These are phyloP conservation scores for Sterrhoptilus dennistouni DNA, from an alignment of 2,113 vertebrate genomes.

Conservation along the genomic window DNA sequence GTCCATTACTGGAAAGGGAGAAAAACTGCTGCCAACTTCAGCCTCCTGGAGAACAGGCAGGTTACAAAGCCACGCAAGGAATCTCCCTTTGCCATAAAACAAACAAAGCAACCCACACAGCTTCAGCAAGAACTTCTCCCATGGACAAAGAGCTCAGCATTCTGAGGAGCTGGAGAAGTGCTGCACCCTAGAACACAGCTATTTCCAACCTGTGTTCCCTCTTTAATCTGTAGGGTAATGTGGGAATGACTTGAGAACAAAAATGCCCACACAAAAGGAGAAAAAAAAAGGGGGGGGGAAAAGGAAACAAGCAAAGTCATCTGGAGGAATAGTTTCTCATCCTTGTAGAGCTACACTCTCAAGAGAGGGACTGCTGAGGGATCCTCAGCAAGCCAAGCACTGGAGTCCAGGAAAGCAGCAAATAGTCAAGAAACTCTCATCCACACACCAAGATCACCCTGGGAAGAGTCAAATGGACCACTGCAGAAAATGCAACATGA, in stretches of 20 bases:
- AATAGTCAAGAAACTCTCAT: neutral
- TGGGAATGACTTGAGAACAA: neutral
- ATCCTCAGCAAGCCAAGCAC: neutral
- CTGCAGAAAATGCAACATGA: neutral
- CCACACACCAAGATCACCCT: neutral
- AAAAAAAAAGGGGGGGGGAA: accelerated
- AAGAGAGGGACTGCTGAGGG: neutral
- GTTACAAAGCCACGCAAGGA: neutral
- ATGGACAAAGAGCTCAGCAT: neutral
- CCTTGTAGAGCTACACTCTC: neutral
- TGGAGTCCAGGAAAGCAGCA: neutral
- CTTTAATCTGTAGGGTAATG: neutral
- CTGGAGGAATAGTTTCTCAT: neutral
- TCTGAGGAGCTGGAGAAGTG: neutral
- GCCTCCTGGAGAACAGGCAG: neutral
- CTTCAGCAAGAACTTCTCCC: neutral
- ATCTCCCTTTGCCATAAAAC: constrained; percentile 2
- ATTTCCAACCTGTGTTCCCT: neutral
- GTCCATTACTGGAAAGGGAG: constrained; percentile 39
- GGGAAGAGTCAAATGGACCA: neutral
- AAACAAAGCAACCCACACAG: neutral
- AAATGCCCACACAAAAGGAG: accelerated
- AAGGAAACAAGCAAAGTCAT: neutral
- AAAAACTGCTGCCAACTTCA: constrained; percentile 16
- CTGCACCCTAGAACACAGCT: neutral